Base-by-base conservation (phyloP, 2,888 invertebrate genomes). In the Andrena bicolor region DNA sequence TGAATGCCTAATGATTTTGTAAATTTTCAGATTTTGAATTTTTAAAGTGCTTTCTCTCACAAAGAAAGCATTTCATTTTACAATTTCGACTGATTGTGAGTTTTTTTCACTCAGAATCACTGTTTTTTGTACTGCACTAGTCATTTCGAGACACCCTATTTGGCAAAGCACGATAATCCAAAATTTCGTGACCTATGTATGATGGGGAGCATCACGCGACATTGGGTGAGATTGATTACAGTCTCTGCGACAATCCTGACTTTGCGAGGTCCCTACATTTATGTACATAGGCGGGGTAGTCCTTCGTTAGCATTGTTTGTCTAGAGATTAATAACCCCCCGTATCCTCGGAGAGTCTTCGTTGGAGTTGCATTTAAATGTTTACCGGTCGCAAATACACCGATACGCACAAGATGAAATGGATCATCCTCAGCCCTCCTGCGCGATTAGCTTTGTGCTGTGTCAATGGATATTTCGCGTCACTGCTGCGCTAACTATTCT, bases 261-360 rank as follows among this genome's bases (percentile, higher is more conserved):
- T 83, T 86, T 58, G 64, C 74, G 56, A 48, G 32, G 74, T 74
- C 72, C 68, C 35, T 70, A 28, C 70, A 71, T 76, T 85, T 83
- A 69, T 76, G 76, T 80, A 74, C 85, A 74, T 56, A 85, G 68
- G 71, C 70, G 35, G 65, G 73, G 48, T 71, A 77, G 73, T 69
- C 80, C 78, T 86, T 86, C 86, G 86, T 86, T 86, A 86, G 86
- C 66, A 73, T 64, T 70, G 83, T 85, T 86, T 86, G 83, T 74
- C 64, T n/a, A 63, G 66, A 72, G 85, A 86, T 86, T 85, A 86
- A 80, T 86, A 86, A 80, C 80, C 74, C 85, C 26, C n/a, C 10
- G 53, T 69, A 41, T 69, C 68, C 75, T 58, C 35, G 41, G 20
- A 26, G 53, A 64, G 69, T 76, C 61, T 75, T 35, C 73, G 72